Percentiles rank a stretch among this genome's conserved stretches.
Conservation (phyloP, 2,888 invertebrate genomes). For the Caenorhabditis wallacei region DNA sequence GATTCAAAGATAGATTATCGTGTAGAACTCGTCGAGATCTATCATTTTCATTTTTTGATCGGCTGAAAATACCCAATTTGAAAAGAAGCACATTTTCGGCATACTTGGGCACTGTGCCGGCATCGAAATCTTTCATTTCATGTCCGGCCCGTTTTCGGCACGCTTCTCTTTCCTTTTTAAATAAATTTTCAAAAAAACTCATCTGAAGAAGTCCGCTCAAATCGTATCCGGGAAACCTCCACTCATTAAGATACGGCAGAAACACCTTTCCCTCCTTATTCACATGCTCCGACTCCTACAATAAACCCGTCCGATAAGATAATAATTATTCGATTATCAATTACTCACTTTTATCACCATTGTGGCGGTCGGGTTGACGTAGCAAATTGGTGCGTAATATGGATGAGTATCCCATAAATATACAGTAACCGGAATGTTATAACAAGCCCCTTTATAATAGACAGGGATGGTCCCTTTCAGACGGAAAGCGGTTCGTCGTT, state of each 20-base stretch:
- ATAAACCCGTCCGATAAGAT: slow-evolving; percentile 5
- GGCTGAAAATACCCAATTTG: too few species aligned
- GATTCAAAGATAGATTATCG: too few species aligned
- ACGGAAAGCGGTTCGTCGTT: slow-evolving; percentile 83
- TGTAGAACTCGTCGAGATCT: too few species aligned
- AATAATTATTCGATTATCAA: background rate
- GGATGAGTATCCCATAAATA: slow-evolving; percentile 99
- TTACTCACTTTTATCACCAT: slow-evolving; percentile 90
- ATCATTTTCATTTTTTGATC: too few species aligned
- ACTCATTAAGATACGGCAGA: slow-evolving; percentile 96
- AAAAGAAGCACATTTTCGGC: background rate
- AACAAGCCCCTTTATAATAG: slow-evolving; percentile 87
- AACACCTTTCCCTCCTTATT: slow-evolving; percentile 91
- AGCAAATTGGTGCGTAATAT: slow-evolving; percentile 92
- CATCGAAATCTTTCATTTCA: too few species aligned
- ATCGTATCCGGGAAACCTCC: slow-evolving; percentile 90
- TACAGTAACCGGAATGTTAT: slow-evolving; percentile 97
- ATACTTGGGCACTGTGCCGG: too few species aligned
- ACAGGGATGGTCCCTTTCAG: slow-evolving; percentile 85
- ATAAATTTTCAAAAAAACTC: too few species aligned
- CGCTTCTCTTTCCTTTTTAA: too few species aligned
- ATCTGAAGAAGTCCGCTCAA: slow-evolving; percentile 91
- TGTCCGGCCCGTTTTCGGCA: too few species aligned
- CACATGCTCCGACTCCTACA: slow-evolving; percentile 70
- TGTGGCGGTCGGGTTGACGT: slow-evolving; percentile 93